Percentiles rank a stretch among this genome's conserved stretches.
These are phyloP conservation scores for Lumbricus terrestris DNA, from an alignment of 2,888 invertebrate genomes.

Conservation along the genomic window DNA sequence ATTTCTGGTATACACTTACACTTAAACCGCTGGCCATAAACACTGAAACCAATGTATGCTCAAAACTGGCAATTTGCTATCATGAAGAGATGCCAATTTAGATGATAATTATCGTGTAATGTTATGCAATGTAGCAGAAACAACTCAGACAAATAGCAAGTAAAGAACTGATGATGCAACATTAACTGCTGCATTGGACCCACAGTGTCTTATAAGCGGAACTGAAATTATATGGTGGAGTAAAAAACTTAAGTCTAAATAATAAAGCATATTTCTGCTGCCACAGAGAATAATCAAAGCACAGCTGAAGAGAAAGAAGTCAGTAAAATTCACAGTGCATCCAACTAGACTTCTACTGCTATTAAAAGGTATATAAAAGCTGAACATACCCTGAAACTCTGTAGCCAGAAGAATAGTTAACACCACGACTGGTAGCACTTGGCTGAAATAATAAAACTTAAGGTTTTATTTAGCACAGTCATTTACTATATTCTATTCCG, in stretches of 20 bases:
- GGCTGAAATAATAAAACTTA: constrained; percentile 17
- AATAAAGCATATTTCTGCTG: neutral
- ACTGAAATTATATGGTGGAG: neutral
- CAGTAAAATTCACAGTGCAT: neutral
- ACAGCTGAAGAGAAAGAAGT: neutral
- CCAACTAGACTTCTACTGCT: too few species aligned
- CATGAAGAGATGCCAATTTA: too few species aligned
- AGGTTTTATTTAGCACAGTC: neutral
- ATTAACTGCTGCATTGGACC: too few species aligned
- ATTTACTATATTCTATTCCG: too few species aligned
- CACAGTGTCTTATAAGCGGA: neutral
- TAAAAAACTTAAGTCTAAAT: neutral
- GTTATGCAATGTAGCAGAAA: too few species aligned
- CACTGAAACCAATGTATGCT: too few species aligned
- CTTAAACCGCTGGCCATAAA: too few species aligned
- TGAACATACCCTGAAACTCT: constrained; percentile 15
- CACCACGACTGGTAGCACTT: constrained; percentile 16
- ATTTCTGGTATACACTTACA: too few species aligned
- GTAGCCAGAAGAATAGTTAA: constrained; percentile 21
- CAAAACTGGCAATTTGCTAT: too few species aligned
- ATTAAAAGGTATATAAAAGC: neutral
- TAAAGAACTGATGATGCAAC: too few species aligned
- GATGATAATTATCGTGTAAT: too few species aligned
- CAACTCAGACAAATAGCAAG: too few species aligned
- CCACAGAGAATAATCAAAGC: neutral